Evolutionary conservation across 2,113 vertebrate genomes (phyloP), one percentile per base, ranked within the genome.

Genomic region (Channa maculata): DNA sequence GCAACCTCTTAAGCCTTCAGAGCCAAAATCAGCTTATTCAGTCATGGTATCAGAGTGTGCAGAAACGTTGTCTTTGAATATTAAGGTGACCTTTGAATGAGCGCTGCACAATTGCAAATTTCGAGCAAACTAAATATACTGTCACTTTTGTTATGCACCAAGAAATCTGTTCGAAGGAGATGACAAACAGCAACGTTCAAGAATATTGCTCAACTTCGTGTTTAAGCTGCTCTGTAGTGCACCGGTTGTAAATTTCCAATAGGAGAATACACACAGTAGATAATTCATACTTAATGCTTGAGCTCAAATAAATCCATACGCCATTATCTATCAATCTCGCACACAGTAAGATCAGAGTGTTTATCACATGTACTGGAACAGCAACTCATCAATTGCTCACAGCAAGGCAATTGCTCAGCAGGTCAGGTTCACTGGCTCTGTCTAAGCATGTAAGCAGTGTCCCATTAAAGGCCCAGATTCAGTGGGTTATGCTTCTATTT

Each of bases 381-480:
- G 45, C 60, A 59, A 45, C 74, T 85, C 81, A 84, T 75, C 80
- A 69, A 83, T 82, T 79, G 37, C n/a, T 74, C 68, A 52, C 65
- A 49, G 51, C 50, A 61, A 80, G 50, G 75, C 76, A 70, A 82
- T 80, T 48, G 53, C 58, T 82, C 83, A 80, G 50, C 15, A 65
- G 75, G 77, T 67, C 66, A 43, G 86, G 72, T 84, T 82, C 80
- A 80, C 57, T 57, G 65, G 68, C 67, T 86, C 77, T 66, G 70
- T 83, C 83, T 83, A 88, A 86, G 85, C 80, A 82, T 83, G 79
- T 77, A 78, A 76, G 75, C 71, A 82, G 43, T 33, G 53, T 84
- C 86, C 73, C 84, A 85, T 89, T 87, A 82, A 74, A 33, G n/a
- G 80, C 39, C 49, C 34, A 79, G 79, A 88, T 86, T 80, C 85